Conservation (phyloP, 2,113 vertebrate genomes). For the Mirounga angustirostris region DNA sequence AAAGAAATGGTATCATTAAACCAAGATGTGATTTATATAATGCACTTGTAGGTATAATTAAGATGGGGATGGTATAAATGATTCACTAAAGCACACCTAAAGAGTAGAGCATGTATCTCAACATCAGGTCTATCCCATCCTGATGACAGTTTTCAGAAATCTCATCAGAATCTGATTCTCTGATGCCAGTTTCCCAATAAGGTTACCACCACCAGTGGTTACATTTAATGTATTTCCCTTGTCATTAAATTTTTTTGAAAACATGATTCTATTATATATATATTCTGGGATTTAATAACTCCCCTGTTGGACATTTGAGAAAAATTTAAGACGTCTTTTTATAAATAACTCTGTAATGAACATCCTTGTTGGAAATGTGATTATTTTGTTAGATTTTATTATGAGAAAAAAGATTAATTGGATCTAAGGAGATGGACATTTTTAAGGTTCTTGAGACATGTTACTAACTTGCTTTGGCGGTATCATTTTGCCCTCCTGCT, state of each 20-base stretch:
- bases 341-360: not conserved
- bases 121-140: not conserved
- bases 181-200: not conserved
- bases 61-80: not conserved
- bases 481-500: not conserved
- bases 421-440: not conserved
- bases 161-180: not conserved
- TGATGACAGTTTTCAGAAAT: not conserved
- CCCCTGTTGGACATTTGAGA: not conserved
- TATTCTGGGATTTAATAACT: not conserved
- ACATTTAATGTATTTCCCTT: not conserved
- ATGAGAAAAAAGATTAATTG: not conserved
- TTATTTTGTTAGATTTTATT: not conserved
- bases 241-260: not conserved
- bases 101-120: not conserved
- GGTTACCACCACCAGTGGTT: not conserved
- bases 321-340: not conserved
- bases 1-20: not conserved
- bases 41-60: not conserved
- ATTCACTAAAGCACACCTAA: not conserved
- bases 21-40: not conserved
- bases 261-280: not conserved
- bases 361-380: not conserved
- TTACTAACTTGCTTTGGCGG: not conserved
- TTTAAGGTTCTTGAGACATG: not conserved